Base-by-base conservation (phyloP, 64 coral and sea anemone species). In the Montipora efflorescens region DNA sequence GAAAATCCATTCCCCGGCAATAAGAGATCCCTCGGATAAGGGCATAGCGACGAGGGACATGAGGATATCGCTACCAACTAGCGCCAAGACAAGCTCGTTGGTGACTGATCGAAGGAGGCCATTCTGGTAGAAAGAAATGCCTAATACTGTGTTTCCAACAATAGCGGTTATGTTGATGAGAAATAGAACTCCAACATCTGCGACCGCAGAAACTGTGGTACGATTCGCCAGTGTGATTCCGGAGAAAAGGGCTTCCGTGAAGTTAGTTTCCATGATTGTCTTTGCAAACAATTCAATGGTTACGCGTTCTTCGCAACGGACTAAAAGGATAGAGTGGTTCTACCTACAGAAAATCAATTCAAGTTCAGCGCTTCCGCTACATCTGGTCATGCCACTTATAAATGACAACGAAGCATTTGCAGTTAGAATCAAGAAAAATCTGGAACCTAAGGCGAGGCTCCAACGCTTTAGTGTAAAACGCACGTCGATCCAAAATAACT, bases 1-100 rank as follows among this genome's bases (percentile, higher is more conserved):
- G 72, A 83, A 95, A n/a, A 91, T 57, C 96, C 96, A 98, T 75
- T 95, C 64, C 19, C 96, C 89, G 8, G 15, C 50, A 13, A 89
- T 22, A 2, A 98, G 93, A 8, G 85, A 84, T 3, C 67, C 71
- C 2, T 70, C 90, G 4, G 92, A 89, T 8, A 98, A 21, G 2
- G 96, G 96, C 93, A 98, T 98, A 5, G 89, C 49, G 43, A 62
- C 47, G 22, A 88, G 47, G 4, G 96, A 83, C 75, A 98, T 98
- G 1, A 66, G 3, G 4, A 98, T 91, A 15, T 98, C 96, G 12
- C 75, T 78, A 16, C 84, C 10, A 11, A 83, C 69, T 6, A 98
- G 89, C 3, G 93, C 79, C 4, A 98, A 80, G 3, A 98, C 74
- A 14, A 98, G 16, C 3, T 90, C 92, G 11, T 95, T 98, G 16